Base-by-base conservation (phyloP, 23 tunicate species). In the Halocynthia roretzi region DNA sequence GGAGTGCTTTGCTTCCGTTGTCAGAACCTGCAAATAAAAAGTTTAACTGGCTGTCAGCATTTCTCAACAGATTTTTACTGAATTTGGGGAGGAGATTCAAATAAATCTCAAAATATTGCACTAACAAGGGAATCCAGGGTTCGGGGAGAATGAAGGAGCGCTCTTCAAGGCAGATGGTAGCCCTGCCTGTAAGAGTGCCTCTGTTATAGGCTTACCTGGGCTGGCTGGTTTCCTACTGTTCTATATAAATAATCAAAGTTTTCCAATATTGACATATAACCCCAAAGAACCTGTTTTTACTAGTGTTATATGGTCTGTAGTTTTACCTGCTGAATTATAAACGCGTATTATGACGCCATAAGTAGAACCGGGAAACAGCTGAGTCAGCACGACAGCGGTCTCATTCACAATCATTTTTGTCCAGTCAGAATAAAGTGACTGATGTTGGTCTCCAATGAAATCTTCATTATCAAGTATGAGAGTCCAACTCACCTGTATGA, bases 251-350 rank as follows among this genome's bases (percentile, higher is more conserved):
- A n/a, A n/a, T n/a, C n/a, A n/a, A n/a, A n/a, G n/a, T n/a, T n/a
- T n/a, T 31, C 4, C 44, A 31, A 31, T 31, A 31, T 31, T 4
- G 1, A 1, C 44, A 0, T 31, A 31, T 31, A 31, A 31, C 44
- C 44, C 44, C 4, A 4, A 31, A 31, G 44, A 31, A 31, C 44
- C 44, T 31, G 44, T 31, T 31, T 4, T 31, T 31, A 31, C 44
- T 0, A 31, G 44, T 31, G 44, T 31, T 31, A 31, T 31, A 31
- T 31, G 44, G 44, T 31, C 44, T 31, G 44, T 31, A 31, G 44
- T 31, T 31, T 31, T 7, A 74, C 78, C 78, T 53, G 78, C 78
- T 17, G 78, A 53, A 74, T 74, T 74, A 54, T 74, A 64, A 74
- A 18, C 78, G 5, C 31, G 18, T 14, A 74, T 54, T 8, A 74